Base-by-base conservation (phyloP, 2,888 invertebrate species). In the Nineta flava region DNA sequence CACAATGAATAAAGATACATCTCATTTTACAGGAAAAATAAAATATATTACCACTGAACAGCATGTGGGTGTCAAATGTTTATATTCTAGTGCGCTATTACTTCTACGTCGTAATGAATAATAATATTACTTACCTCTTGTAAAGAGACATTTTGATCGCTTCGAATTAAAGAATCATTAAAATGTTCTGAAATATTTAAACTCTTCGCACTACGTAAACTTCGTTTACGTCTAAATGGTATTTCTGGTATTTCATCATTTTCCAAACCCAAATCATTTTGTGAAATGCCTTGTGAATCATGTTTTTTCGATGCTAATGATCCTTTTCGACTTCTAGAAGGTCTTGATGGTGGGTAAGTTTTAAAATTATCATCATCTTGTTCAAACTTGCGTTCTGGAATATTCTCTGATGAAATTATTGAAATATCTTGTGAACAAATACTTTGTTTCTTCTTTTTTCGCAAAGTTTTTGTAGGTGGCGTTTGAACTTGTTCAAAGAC, bases 261-360 rank as follows among this genome's bases (percentile, higher is more conserved):
- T 17, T 15, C 12, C 17, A 32, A 15, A 32, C 5, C 38, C 10
- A n/a, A 32, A 47, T 35, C 47, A 34, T 47, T 34, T 17, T 32
- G 47, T 35, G 32, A 47, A 19, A 43, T 17, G 10, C 12, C 21
- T 12, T 43, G n/a, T 6, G 44, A 32, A 58, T 62, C 46, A 67
- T 54, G 62, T 51, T 69, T 60, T 35, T 35, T 47, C 4, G 47
- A 35, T 26, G 31, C 13, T 41, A 26, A 5, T 6, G 48, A 48
- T 15, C 58, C 60, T 41, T 63, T 61, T 31, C 63, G 62, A 52
- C 62, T 75, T 10, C 79, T 71, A 54, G 77, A 74, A 0, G 75
- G 70, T 48, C 68, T 67, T 16, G 62, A 62, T n/a, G 77, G 76
- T 38, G 65, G 61, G 19, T 59, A 59, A 31, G 59, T 59, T 50